phyloP scores from a whole-genome alignment of 2,113 vertebrate species.

The Pogona vitticeps region DNA sequence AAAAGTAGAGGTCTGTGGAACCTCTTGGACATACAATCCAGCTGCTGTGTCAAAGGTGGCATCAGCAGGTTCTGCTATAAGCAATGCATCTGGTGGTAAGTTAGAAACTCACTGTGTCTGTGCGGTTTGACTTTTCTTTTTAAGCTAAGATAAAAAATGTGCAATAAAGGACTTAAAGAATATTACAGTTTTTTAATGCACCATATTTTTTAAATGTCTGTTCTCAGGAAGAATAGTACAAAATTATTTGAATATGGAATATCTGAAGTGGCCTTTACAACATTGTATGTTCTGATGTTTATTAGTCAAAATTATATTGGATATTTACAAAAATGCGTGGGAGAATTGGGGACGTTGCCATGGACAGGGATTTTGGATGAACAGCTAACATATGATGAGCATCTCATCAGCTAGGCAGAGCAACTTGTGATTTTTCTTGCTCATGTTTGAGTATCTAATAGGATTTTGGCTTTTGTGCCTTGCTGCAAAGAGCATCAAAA shows the following conservation, averaged over 20 bases:
- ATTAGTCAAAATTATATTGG: neutral
- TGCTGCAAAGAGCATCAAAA: too few relatives aligned
- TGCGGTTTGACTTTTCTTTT: neutral
- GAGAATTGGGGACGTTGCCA: too few relatives aligned
- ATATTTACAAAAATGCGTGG: too few relatives aligned
- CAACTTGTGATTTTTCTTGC: too few relatives aligned
- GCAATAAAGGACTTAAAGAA: neutral
- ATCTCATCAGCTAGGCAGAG: too few relatives aligned
- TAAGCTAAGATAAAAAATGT: neutral
- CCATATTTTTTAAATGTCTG: too few relatives aligned
- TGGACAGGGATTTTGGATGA: too few relatives aligned
- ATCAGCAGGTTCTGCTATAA: constrained; percentile 94
- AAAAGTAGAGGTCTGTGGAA: constrained; percentile 98
- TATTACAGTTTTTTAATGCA: neutral
- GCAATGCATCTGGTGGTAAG: constrained; percentile 96
- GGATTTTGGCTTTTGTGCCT: too few relatives aligned
- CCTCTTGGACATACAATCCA: constrained; percentile 98
- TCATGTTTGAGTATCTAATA: too few relatives aligned
- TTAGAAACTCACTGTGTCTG: constrained; percentile 18
- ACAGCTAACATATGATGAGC: too few relatives aligned
- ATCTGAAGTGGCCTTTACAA: neutral
- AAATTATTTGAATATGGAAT: neutral
- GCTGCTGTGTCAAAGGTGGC: constrained; percentile 98
- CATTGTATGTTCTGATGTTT: neutral
- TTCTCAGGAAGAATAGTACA: neutral